phyloP scores from a whole-genome alignment of 2,888 invertebrate genomes.

The Drosophila fulvimacula region DNA sequence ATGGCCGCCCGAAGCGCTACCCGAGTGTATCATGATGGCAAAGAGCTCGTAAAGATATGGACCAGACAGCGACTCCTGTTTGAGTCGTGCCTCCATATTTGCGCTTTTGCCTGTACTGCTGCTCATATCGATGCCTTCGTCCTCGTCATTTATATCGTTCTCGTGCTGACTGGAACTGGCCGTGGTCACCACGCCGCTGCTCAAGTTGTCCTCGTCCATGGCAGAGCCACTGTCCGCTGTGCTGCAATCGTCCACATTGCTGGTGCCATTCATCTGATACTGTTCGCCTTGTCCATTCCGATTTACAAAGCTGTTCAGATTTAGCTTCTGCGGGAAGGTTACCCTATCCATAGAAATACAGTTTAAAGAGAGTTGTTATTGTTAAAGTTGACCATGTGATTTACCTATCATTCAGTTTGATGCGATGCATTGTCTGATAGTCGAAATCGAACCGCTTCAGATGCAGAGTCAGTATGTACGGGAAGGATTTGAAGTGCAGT shows the following conservation, averaged over 20 bases:
- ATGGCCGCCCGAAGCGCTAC: slow-evolving; percentile 95
- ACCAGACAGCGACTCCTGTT: slow-evolving; percentile 85
- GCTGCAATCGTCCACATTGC: slow-evolving; percentile 88
- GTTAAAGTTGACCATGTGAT: background rate
- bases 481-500: slow-evolving; percentile 93
- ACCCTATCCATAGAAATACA: slow-evolving; percentile 86
- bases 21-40: slow-evolving; percentile 96
- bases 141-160: slow-evolving; percentile 86
- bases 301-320: slow-evolving; percentile 90
- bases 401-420: slow-evolving; percentile 94
- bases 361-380: background rate
- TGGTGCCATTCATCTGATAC: slow-evolving; percentile 65
- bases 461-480: slow-evolving; percentile 94
- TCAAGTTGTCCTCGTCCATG: slow-evolving; percentile 88
- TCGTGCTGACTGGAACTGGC: slow-evolving; percentile 84
- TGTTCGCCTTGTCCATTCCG: slow-evolving; percentile 67
- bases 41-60: slow-evolving; percentile 94
- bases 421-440: slow-evolving; percentile 92
- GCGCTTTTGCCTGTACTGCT: slow-evolving; percentile 83
- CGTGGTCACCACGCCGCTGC: slow-evolving; percentile 84
- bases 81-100: slow-evolving; percentile 63
- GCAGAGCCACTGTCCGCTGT: slow-evolving; percentile 89
- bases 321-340: slow-evolving; percentile 91
- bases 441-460: slow-evolving; percentile 96
- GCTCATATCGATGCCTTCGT: slow-evolving; percentile 89